Percentiles rank a stretch among this genome's conserved stretches.
Evolutionary conservation across 2,888 invertebrate genomes (phyloP).

Genomic region (Nemotelus nigrinus): DNA sequence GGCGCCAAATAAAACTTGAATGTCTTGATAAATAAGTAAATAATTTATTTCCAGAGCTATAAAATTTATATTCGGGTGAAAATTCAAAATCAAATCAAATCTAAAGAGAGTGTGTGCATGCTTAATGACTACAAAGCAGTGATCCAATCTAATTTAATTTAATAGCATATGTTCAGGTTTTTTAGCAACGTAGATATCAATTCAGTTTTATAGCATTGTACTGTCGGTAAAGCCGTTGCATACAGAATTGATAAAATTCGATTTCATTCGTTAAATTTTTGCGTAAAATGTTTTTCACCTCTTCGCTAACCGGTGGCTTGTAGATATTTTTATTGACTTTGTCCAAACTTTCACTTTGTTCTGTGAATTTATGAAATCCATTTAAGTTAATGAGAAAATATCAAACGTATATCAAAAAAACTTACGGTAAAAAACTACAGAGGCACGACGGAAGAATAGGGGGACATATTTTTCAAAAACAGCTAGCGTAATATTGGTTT

Average conservation of each 20-base stretch:
- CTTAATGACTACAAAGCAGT: no score
- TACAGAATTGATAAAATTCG: constrained; percentile 91
- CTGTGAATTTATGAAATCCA: constrained; percentile 16
- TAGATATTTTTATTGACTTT: constrained; percentile 84
- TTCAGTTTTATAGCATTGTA: constrained; percentile 72
- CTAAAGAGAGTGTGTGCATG: no score
- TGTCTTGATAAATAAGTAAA: neutral
- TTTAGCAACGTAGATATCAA: neutral
- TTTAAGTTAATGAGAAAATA: neutral
- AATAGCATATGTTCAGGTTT: no score
- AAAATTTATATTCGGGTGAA: constrained; percentile 34
- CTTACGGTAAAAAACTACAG: constrained; percentile 81
- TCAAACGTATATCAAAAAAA: constrained; percentile 10
- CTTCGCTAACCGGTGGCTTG: constrained; percentile 85
- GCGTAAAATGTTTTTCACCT: constrained; percentile 82
- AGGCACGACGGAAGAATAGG: constrained; percentile 81
- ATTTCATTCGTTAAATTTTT: constrained; percentile 88
- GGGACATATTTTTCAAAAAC: constrained; percentile 88
- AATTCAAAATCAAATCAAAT: constrained; percentile 29
- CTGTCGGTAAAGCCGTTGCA: constrained; percentile 83
- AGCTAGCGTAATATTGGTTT: constrained; percentile 83
- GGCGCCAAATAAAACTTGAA: no score
- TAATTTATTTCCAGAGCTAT: neutral
- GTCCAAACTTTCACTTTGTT: constrained; percentile 65
- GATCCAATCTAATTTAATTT: no score